Base-by-base conservation (phyloP, 2,113 vertebrate genomes). In the Phoxinus phoxinus region DNA sequence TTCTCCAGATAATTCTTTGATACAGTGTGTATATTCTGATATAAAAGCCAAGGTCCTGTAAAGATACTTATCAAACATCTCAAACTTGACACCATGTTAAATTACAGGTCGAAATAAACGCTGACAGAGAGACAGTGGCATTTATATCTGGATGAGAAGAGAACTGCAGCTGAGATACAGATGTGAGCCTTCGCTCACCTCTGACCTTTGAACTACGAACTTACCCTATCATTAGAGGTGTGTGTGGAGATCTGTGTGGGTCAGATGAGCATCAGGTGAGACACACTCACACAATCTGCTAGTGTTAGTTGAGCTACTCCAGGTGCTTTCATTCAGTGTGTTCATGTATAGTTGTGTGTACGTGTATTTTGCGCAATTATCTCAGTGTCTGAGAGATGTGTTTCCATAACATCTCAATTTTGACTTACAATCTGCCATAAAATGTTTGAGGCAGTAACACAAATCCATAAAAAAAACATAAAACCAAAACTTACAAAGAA, bases 211-310 rank as follows among this genome's bases (percentile, higher is more conserved):
- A 93, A 85, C 93, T 94, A 91, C 80, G 56, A 88, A 95, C 94
- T 95, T 95, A 95, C 94, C 94, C 94, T 95, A 94, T 93, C 91
- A 90, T 94, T 93, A 94, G 92, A 92, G 88, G 92, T 92, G 89
- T 94, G 92, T 89, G 94, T 95, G 88, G 94, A 85, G 71, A 95
- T 94, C 94, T 95, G 93, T 94, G 89, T 88, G 71, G 72, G 74
- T 80, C 65, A 85, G 83, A 92, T 90, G 91, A 88, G 89, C 88
- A 94, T 90, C 90, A 94, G 73, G 94, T 88, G 90, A 90, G 86
- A 89, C 90, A 91, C 90, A 89, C 41, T 71, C 13, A 86, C 89
- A 75, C 41, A 41, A 48, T 74, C 8, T 12, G 19, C 13, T 83
- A 35, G 30, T 71, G 65, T 63, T 35, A 72, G 11, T 72, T 3